Evolutionary conservation across 2,888 invertebrate genomes (phyloP), one percentile per base, ranked within the genome.

Genomic region (Stenurella melanura): DNA sequence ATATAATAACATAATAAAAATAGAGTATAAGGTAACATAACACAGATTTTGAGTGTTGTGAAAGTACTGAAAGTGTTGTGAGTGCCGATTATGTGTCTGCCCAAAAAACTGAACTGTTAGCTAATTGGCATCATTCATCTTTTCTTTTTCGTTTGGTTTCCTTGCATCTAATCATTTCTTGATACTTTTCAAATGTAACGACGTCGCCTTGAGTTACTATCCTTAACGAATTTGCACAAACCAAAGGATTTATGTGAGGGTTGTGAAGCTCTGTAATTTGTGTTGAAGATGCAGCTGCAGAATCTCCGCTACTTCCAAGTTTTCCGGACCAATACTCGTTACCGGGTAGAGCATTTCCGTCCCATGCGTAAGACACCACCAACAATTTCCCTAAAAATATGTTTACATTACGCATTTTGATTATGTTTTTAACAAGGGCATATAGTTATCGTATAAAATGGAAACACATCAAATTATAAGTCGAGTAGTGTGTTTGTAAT

Each of bases 321-420:
- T 90, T 91, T 18, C 91, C 92, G 3, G 87, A 83, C 95, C 95
- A 95, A 86, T 93, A 95, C 85, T 95, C 95, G 83, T 95, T 95
- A 61, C 94, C 95, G 0, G 95, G 94, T 75, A 93, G 90, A 0
- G 94, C 92, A 84, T 95, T 95, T 9, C 93, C 93, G 85, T 95
- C 94, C 93, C 94, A 94, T 0, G 95, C 93, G 84, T 94, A 95
- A 0, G 93, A 93, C 38, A 93, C 92, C 0, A 94, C 91, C 17
- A 94, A 88, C 9, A 91, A 84, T 86, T 91, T 90, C 10, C 81
- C 87, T 86, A 73, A 66, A 84, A 60, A n/a, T 15, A 11, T 30
- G 58, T 63, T 54, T 7, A 71, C 4, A 26, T 26, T 26, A 26
- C 4, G 4, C 21, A 26, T 26, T 26, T 26, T 26, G 21, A 26